Conservation (phyloP, 2,797 vertebrate genomes). For the Gallinago solitaria region DNA sequence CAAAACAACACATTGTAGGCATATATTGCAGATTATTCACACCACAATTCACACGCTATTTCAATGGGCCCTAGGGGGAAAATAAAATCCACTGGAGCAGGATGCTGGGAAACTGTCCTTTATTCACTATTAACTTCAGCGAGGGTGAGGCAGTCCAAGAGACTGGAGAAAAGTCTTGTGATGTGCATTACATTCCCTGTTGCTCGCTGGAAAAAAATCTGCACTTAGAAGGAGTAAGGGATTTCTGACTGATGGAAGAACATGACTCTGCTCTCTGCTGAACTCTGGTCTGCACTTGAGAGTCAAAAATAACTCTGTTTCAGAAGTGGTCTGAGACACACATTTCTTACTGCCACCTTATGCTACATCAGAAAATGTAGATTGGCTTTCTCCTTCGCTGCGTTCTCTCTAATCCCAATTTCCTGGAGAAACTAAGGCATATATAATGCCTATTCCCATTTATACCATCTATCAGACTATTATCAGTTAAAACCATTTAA, state of each 20-base stretch:
- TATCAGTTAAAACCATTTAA: not conserved
- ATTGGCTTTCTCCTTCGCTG: not conserved
- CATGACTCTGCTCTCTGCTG: constrained; percentile 43
- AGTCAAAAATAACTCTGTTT: not conserved
- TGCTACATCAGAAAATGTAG: not conserved
- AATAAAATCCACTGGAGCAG: not conserved
- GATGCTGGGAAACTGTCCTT: constrained; percentile 35
- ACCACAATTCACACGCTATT: constrained; percentile 3
- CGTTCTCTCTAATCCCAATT: not conserved
- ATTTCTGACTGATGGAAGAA: constrained; percentile 53
- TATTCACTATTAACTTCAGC: not conserved
- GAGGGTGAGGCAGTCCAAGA: not conserved
- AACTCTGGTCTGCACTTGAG: not conserved
- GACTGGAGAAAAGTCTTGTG: constrained; percentile 15
- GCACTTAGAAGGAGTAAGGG: not conserved
- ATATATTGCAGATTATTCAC: constrained; percentile 12
- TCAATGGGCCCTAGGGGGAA: not conserved
- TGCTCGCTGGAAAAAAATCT: constrained; percentile 6
- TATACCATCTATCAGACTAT: not conserved
- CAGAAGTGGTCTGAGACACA: not conserved
- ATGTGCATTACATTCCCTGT: not conserved
- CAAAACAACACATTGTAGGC: not conserved
- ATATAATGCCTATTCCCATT: not conserved
- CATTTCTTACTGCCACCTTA: not conserved
- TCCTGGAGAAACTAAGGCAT: not conserved